Conservation (phyloP, 2,888 invertebrate species). For the Epirrita christyi region DNA sequence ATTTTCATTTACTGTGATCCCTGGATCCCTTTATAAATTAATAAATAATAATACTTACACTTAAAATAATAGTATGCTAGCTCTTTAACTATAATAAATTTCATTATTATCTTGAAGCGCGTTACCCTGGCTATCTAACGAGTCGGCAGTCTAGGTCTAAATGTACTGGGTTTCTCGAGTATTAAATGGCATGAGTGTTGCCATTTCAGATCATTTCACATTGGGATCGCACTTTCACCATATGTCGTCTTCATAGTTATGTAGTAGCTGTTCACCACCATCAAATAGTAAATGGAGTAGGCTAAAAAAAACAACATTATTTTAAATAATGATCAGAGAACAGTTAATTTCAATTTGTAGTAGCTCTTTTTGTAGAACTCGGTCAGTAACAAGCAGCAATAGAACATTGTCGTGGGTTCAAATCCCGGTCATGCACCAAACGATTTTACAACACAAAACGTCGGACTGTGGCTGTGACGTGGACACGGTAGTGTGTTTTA, state of each 20-base stretch:
- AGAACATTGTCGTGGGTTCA: too few species aligned
- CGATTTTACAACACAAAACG: too few species aligned
- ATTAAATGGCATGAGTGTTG: background rate
- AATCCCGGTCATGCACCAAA: too few species aligned
- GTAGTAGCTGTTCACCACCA: constrained; percentile 71
- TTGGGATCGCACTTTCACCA: constrained; percentile 66
- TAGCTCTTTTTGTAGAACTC: too few species aligned
- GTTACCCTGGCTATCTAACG: background rate
- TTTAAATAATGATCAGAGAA: too few species aligned
- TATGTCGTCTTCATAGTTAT: constrained; percentile 68
- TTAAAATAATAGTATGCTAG: background rate
- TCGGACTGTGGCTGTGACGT: too few species aligned
- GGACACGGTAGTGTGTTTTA: too few species aligned
- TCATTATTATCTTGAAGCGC: background rate
- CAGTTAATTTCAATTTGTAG: too few species aligned
- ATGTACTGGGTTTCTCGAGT: background rate
- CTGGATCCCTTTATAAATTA: background rate
- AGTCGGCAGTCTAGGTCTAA: constrained; percentile 3
- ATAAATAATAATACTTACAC: background rate
- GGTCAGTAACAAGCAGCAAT: too few species aligned
- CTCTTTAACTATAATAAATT: background rate
- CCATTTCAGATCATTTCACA: constrained; percentile 46
- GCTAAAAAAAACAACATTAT: constrained; percentile 55
- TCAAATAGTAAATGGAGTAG: constrained; percentile 68
- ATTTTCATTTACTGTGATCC: background rate